Base-by-base conservation (phyloP, 2,797 vertebrate genomes). In the Valencia hispanica region DNA sequence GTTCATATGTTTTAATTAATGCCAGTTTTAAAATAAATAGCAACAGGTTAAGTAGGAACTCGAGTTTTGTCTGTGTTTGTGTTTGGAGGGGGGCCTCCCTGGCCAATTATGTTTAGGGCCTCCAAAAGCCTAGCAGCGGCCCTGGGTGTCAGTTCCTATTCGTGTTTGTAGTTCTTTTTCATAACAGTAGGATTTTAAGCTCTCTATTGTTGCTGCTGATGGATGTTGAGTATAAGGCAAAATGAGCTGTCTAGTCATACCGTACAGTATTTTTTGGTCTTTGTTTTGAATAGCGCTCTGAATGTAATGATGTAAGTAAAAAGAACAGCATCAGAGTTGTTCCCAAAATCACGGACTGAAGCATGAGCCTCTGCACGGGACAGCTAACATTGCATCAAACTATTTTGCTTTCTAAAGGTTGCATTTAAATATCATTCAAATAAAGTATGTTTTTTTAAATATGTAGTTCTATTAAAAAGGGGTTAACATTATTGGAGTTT, bases 251-350 rank as follows among this genome's bases (percentile, higher is more conserved):
- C 18, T 39, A 12, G 36, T 65, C 22, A 34, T 39, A 25, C 36
- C 4, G 1, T 34, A 39, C 20, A 39, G 36, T 12, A 39, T 11
- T 65, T 34, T 59, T 61, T 61, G 59, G 30, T 17, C 59, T 61
- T 61, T 61, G 59, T 61, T 36, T 79, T 57, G 18, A 7, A 65
- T 53, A 70, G n/a, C 68, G 79, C 79, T 78, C 10, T 0, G 11
- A 55, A 81, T 27, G 57, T 17, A 30, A 63, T 86, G 80, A 90
- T 70, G 41, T 45, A 71, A 84, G 79, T 32, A 80, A 81, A 79
- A 79, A 87, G 45, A 69, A 61, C 50, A 76, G 43, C 66, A 78
- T 84, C 72, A 70, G 39, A 43, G 68, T 63, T 68, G 48, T 74
- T 65, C 78, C 59, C 66, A 48, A 74, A 76, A 72, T 39, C 30